These are phyloP conservation scores for Phania funesta DNA, from an alignment of 2,888 invertebrate genomes.

Conservation along the genomic window DNA sequence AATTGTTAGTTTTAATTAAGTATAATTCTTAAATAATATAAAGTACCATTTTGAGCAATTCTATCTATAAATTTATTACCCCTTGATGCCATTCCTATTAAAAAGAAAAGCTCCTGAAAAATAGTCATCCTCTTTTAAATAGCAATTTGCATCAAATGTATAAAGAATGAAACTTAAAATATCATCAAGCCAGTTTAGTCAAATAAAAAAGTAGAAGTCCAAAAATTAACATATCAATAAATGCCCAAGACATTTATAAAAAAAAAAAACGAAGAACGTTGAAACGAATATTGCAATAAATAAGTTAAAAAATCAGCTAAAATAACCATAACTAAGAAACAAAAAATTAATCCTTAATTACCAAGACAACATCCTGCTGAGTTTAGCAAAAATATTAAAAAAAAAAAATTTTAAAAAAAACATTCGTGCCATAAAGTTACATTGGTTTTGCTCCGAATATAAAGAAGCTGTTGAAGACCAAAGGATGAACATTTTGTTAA, in stretches of 20 bases:
- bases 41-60: background rate
- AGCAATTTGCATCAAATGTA: background rate
- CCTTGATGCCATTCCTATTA: background rate
- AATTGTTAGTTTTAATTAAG: too few species aligned
- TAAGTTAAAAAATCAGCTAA: constrained; percentile 2
- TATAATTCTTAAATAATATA: too few species aligned
- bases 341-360: constrained; percentile 79
- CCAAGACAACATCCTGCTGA: constrained; percentile 79
- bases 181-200: constrained; percentile 10
- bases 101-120: background rate
- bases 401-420: constrained; percentile 17
- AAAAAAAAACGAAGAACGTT: background rate
- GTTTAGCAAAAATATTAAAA: constrained; percentile 63
- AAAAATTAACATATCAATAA: constrained; percentile 67
- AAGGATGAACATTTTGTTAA: constrained; percentile 2
- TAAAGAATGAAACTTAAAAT: constrained; percentile 1
- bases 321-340: constrained; percentile 48
- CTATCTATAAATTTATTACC: background rate
- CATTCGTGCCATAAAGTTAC: constrained; percentile 47
- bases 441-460: constrained; percentile 18
- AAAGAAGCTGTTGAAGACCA: constrained; percentile 41
- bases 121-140: background rate
- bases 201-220: background rate
- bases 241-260: constrained; percentile 28
- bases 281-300: background rate